Base-by-base conservation (phyloP, 2,113 vertebrate species). In the Ictalurus furcatus region DNA sequence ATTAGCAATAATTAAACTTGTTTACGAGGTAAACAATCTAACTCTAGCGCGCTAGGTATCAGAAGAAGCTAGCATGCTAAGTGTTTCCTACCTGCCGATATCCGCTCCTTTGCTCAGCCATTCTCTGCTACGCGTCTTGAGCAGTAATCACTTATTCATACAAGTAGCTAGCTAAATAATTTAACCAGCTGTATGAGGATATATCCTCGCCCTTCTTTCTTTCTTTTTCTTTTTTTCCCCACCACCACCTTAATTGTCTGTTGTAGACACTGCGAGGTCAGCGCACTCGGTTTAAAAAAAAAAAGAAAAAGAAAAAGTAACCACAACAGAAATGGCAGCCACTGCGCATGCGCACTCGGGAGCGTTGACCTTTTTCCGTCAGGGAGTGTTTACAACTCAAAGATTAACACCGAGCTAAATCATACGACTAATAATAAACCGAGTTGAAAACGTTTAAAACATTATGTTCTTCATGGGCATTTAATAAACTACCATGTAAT, bases 81-180 rank as follows among this genome's bases (percentile, higher is more conserved):
- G 6, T 30, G 48, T 71, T 54, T 88, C 93, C 69, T 92, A 96
- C 96, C 95, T 95, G 95, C 86, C 95, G 95, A 89, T 96, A 96
- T 90, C 95, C 93, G 78, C 90, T 94, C 92, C 93, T 95, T 89
- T 93, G 94, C 91, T 96, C 96, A 21, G 95, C 93, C 96, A 96
- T 96, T 30, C 63, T 93, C 88, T 58, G 73, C 89, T 84, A 76
- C 21, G 56, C 74, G 16, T 81, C 48, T 52, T 40, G 2, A 48
- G 28, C 88, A 56, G 12, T 61, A 54, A n/a, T 67, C 54, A 86
- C 28, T 61, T 63, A 52, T 34, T 89, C 88, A 89, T 79, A 85
- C 58, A 65, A 73, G 0, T 56, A 30, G 34, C 87, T 11, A 79
- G 48, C 58, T 28, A 56, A 71, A 78, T 89, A 56, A 40, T 28